phyloP scores from a whole-genome alignment of 2,888 invertebrate genomes.

The Thera obeliscata region DNA sequence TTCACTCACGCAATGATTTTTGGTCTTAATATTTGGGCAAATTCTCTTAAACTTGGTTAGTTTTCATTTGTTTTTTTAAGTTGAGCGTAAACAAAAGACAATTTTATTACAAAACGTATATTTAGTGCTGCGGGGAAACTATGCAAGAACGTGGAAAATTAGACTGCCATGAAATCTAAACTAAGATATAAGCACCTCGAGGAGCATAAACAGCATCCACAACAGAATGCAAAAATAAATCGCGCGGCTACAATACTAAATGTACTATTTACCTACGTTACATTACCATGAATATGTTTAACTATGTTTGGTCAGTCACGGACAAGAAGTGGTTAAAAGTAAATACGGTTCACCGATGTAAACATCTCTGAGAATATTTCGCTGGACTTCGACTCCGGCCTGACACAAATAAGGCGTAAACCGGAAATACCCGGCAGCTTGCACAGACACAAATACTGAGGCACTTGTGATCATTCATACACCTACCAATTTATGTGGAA shows the following conservation, averaged over 20 bases:
- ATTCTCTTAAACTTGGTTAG: no score
- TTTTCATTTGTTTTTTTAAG: background rate
- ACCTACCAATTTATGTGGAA: constrained; percentile 25
- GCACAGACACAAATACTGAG: constrained; percentile 51
- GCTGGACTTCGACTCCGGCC: constrained; percentile 71
- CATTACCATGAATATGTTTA: background rate
- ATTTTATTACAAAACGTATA: background rate
- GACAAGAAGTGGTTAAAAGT: constrained; percentile 53
- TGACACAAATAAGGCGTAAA: constrained; percentile 55
- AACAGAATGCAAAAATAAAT: no score
- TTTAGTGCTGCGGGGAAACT: no score
- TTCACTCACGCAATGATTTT: constrained; percentile 55
- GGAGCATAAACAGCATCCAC: no score
- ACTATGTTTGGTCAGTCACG: background rate
- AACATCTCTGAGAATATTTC: constrained; percentile 73
- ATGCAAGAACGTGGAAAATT: no score
- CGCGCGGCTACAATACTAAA: background rate
- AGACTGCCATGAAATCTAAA: no score
- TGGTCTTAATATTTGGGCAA: constrained; percentile 44
- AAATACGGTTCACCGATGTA: constrained; percentile 68
- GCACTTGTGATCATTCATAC: constrained; percentile 27
- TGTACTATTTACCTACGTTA: background rate
- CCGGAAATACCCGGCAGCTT: constrained; percentile 66
- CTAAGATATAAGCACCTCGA: no score
- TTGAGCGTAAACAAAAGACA: background rate